These are phyloP conservation scores for Embiotoca jacksoni DNA, from an alignment of 2,113 vertebrate genomes.

Conservation along the genomic window DNA sequence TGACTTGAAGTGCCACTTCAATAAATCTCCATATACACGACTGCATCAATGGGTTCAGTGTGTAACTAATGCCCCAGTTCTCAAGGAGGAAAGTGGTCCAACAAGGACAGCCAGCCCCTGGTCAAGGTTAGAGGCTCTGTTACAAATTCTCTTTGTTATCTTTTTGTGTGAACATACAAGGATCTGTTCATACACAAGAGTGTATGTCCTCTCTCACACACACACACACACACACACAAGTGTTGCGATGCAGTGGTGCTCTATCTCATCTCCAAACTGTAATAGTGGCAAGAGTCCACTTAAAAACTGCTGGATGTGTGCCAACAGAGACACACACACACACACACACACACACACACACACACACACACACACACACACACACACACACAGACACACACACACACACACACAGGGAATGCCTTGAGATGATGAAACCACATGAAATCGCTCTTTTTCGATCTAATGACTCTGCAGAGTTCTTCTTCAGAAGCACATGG, in stretches of 20 bases:
- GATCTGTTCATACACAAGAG: not conserved
- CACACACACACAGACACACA: slow-evolving; percentile 36
- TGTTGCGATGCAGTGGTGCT: slow-evolving; percentile 9
- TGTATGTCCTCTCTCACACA: not conserved
- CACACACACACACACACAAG: not conserved
- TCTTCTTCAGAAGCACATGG: slow-evolving; percentile 46
- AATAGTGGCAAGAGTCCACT: slow-evolving; percentile 40
- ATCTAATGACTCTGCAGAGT: slow-evolving; percentile 64
- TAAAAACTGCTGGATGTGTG: slow-evolving; percentile 50
- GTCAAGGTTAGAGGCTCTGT: slow-evolving; percentile 28
- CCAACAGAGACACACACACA: not conserved
- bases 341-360: not conserved
- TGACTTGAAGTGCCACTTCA: slow-evolving; percentile 27
- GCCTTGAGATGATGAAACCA: slow-evolving; percentile 74
- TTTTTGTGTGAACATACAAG: not conserved
- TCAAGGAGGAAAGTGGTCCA: slow-evolving; percentile 7
- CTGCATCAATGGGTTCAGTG: slow-evolving; percentile 15
- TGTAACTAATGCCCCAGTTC: slow-evolving; percentile 16
- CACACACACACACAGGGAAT: slow-evolving; percentile 33
- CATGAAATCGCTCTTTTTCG: slow-evolving; percentile 68
- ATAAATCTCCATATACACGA: slow-evolving; percentile 66
- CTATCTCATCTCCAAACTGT: slow-evolving; percentile 50
- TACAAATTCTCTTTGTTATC: slow-evolving; percentile 34
- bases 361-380: slow-evolving; percentile 8
- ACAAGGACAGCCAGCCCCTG: slow-evolving; percentile 19